Evolutionary conservation across 2,113 vertebrate species (phyloP), one percentile per base, ranked within the genome.

Genomic region (Hydropotes inermis): DNA sequence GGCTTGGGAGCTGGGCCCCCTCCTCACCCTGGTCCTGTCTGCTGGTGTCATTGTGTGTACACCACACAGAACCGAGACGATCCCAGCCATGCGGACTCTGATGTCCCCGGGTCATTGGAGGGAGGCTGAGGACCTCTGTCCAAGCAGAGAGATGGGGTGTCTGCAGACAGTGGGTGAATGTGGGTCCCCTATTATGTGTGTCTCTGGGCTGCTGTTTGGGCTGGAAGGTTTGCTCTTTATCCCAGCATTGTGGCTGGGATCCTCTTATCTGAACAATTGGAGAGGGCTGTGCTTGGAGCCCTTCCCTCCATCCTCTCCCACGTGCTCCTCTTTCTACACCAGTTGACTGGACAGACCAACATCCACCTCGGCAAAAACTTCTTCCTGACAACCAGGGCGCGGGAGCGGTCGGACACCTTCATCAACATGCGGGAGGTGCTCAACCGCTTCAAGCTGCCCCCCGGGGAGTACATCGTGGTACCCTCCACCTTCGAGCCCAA

Each of bases 401-500:
- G 98, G 14, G 99, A 99, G 10, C 99, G 97, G 43, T 99, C 99
- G 0, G 99, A 99, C 86, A 99, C 99, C 45, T 99, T 99, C 98
- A 99, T 99, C 99, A 99, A 99, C 98, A 99, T 99, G 74, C 99
- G 99, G 0, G 99, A 99, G 98, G 99, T 99, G 92, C 99, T 99
- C 97, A 99, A 99, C 28, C 98, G 99, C 47, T 99, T 99, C 98
- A 99, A 99, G 96, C 99, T 99, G 87, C 99, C 99, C 0, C 98
- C 99, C 0, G 99, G 99, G 0, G 99, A 99, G 92, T 99, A 99
- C 70, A 98, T 99, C 21, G 15, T 99, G 0, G 99, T 99, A 36
- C 99, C 99, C 0, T 99, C 99, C 9, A 99, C 99, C 97, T 99
- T 99, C 0, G 99, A 99, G 0, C 99, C 99, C 58, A 98, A 99